Base-by-base conservation (phyloP, 2,888 invertebrate species). In the Cryptocephalus primarius region DNA sequence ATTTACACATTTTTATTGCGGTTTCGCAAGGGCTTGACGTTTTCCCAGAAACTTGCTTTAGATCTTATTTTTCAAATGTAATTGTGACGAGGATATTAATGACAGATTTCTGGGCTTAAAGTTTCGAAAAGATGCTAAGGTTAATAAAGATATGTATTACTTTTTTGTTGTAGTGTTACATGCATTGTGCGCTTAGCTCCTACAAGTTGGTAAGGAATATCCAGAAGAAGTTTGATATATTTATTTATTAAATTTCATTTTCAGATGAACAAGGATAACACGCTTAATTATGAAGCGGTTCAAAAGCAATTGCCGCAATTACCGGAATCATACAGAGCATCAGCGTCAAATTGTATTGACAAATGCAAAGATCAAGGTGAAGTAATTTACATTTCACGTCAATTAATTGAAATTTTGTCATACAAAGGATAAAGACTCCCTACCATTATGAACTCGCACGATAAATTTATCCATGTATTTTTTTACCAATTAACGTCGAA, bases 101-200 rank as follows among this genome's bases (percentile, higher is more conserved):
- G 2, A 22, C 3, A 6, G 22, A 22, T 22, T 22, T 22, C 22
- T 22, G 22, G 22, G 22, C 3, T 22, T 22, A 22, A 22, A 22
- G 6, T 22, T 22, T 22, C 2, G 22, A 22, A 6, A 22, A 22
- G 22, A 22, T 6, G 6, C 6, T 22, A 6, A 22, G 6, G 6
- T 22, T 22, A 22, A 22, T 22, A 22, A 22, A 22, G 22, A 22
- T 22, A 6, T 22, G 22, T 22, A 22, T 22, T 6, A 6, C 6
- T 22, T 22, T 11, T 47, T 42, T 47, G 49, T 58, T 59, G 51
- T 40, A 76, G 65, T 78, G 79, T 51, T 79, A 76, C 51, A 67
- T 75, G 44, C 69, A 70, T 50, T 78, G 79, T 52, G 49, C 74
- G 8, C 45, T 77, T 48, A 69, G 69, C 51, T 71, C 71, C 69